These are phyloP conservation scores for Morinoia aosen DNA, from an alignment of 2,888 invertebrate species.

Conservation along the genomic window DNA sequence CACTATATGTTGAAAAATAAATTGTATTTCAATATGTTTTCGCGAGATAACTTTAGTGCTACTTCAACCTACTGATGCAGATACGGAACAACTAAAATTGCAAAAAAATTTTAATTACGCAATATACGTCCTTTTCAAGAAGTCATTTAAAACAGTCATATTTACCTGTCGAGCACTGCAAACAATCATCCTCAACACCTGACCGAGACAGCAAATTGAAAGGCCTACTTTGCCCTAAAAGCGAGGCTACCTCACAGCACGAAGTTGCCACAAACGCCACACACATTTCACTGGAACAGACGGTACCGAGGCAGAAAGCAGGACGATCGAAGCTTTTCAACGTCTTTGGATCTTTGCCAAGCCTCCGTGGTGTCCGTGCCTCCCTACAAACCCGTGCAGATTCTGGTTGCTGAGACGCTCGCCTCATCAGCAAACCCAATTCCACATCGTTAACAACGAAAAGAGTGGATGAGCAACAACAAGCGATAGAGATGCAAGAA, in stretches of 20 bases:
- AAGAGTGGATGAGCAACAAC: background rate
- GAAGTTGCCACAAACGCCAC: background rate
- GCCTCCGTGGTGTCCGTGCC: background rate
- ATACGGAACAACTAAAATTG: background rate
- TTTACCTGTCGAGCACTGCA: background rate
- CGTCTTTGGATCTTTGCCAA: conserved; percentile 22
- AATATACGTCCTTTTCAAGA: background rate
- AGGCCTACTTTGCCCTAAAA: background rate
- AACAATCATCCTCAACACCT: background rate
- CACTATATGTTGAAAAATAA: background rate
- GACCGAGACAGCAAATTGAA: background rate
- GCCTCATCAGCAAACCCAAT: background rate
- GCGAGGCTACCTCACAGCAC: background rate
- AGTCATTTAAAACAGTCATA: background rate
- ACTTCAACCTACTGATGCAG: background rate
- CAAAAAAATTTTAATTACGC: background rate
- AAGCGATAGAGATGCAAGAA: background rate
- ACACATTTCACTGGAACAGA: background rate
- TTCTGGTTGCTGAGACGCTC: background rate
- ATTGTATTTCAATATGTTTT: background rate
- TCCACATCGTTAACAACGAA: background rate
- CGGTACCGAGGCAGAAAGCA: background rate
- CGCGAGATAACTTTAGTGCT: background rate
- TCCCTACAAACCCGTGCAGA: background rate
- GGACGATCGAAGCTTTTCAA: background rate